A percentile compares a stretch with the other conserved stretches of the same genome.
Evolutionary conservation across 2,888 invertebrate genomes (phyloP).

Genomic region (Andricus curvator): DNA sequence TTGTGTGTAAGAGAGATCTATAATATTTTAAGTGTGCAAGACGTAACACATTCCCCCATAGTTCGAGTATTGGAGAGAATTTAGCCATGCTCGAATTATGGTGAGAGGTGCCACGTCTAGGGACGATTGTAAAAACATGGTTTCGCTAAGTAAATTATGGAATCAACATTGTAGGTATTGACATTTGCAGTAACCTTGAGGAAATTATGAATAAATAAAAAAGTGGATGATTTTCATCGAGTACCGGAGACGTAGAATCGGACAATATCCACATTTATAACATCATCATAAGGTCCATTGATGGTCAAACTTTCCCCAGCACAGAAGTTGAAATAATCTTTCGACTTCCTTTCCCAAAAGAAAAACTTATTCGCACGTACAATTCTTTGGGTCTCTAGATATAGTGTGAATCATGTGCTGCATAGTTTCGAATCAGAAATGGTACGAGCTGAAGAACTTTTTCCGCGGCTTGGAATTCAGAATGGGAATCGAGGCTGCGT

Average conservation of each 20-base stretch:
- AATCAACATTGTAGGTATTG: too few relatives aligned
- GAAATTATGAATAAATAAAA: too few relatives aligned
- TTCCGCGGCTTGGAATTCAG: constrained; percentile 39
- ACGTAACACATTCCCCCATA: too few relatives aligned
- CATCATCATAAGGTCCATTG: background rate
- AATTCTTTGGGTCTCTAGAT: constrained; percentile 19
- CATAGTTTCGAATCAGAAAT: constrained; percentile 14
- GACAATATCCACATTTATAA: background rate
- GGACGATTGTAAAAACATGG: too few relatives aligned
- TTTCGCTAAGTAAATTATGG: too few relatives aligned
- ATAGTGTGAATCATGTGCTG: constrained; percentile 20
- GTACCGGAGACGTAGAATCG: background rate
- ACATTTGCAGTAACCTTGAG: too few relatives aligned
- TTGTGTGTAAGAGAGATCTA: too few relatives aligned
- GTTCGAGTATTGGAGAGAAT: too few relatives aligned
- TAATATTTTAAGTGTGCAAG: too few relatives aligned
- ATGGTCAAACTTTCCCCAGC: constrained; percentile 17
- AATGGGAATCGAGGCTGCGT: constrained; percentile 36
- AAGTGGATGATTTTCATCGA: too few relatives aligned
- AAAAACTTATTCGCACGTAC: constrained; percentile 34
- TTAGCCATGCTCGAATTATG: too few relatives aligned
- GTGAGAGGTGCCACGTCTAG: too few relatives aligned
- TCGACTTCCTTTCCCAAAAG: background rate
- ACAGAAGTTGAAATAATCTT: constrained; percentile 7
- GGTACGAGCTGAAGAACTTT: constrained; percentile 29